Conservation (phyloP, 2,113 vertebrate species). For the Psettodes erumei region DNA sequence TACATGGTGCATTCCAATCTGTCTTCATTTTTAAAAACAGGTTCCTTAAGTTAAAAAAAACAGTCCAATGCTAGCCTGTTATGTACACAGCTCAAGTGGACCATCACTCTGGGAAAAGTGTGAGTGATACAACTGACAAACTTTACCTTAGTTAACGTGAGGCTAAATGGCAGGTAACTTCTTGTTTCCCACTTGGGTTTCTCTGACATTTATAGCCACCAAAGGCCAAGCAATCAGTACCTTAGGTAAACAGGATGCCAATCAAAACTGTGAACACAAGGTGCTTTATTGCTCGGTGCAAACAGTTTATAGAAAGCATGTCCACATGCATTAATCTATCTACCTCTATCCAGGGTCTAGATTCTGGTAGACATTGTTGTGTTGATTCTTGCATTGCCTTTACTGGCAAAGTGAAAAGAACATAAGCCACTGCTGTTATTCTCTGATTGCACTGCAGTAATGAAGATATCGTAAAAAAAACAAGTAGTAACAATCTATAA, state of each 20-base stretch:
- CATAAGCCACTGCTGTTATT: constrained; percentile 4
- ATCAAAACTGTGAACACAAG: not conserved
- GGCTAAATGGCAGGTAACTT: constrained; percentile 30
- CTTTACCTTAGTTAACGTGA: constrained; percentile 12
- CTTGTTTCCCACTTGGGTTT: constrained; percentile 21
- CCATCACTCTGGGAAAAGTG: constrained; percentile 69
- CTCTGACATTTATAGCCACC: constrained; percentile 10
- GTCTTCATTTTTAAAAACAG: constrained; percentile 32
- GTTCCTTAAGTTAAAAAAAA: not conserved
- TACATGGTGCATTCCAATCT: constrained; percentile 24
- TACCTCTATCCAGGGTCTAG: not conserved
- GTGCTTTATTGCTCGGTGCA: constrained; percentile 16
- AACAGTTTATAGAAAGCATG: constrained; percentile 29
- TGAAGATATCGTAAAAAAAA: constrained; percentile 6
- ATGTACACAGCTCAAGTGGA: constrained; percentile 61
- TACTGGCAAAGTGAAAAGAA: not conserved
- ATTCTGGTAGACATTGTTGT: not conserved
- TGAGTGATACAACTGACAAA: constrained; percentile 57
- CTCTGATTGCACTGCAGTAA: constrained; percentile 7
- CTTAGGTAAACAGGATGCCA: constrained; percentile 31
- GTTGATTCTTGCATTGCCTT: too few relatives aligned
- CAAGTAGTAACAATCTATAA: constrained; percentile 11
- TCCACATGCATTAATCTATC: not conserved
- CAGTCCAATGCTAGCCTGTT: constrained; percentile 5
- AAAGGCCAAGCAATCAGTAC: constrained; percentile 37